Evolutionary conservation across 1,140 invertebrate genomes (phyloP).

Genomic region (Megalopta genalis): DNA sequence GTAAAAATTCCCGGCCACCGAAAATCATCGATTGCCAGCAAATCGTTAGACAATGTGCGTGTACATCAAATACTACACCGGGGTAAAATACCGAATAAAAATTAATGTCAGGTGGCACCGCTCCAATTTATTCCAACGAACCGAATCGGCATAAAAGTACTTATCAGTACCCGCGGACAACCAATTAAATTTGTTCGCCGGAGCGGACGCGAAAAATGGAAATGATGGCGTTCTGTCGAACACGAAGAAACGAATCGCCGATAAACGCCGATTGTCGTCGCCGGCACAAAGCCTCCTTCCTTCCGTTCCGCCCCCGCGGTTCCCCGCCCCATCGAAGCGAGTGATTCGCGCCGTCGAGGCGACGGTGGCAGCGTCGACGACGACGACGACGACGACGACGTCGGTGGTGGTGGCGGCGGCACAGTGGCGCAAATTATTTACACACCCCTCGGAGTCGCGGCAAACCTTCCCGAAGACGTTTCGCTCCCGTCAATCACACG

Average conservation of each 20-base stretch:
- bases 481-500: constrained; percentile 53
- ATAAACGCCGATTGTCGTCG: constrained; percentile 49
- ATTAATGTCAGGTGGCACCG: constrained; percentile 26
- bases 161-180: constrained; percentile 53
- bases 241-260: constrained; percentile 38
- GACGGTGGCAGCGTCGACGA: not conserved
- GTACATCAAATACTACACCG: constrained; percentile 8
- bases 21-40: not conserved
- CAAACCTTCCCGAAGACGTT: constrained; percentile 10
- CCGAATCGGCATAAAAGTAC: constrained; percentile 48
- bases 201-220: constrained; percentile 51
- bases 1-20: too few relatives aligned
- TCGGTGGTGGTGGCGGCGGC: not conserved
- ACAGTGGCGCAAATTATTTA: constrained; percentile 49
- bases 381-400: constrained; percentile 7
- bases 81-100: constrained; percentile 37
- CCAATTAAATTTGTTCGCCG: constrained; percentile 58
- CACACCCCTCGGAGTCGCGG: constrained; percentile 23
- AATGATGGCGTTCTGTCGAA: constrained; percentile 44
- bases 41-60: not conserved
- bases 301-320: not conserved
- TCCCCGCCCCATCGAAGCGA: too few relatives aligned
- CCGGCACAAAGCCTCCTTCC: constrained; percentile 33
- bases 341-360: too few relatives aligned
- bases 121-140: constrained; percentile 52